Conservation (phyloP, 2,113 vertebrate species). For the Glaucidium brasilianum region DNA sequence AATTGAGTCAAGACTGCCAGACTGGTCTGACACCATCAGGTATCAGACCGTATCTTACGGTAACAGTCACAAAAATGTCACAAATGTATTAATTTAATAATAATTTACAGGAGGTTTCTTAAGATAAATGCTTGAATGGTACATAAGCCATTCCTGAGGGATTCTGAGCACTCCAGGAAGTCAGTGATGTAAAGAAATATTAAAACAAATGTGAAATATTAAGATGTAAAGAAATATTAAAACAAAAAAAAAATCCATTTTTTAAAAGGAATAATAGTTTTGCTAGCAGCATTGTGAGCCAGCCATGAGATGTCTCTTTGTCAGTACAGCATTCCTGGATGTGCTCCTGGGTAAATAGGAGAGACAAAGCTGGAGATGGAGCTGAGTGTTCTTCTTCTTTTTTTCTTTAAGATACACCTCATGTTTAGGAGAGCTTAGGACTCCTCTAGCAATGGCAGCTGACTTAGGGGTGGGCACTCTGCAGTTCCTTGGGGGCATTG, state of each 20-base stretch:
- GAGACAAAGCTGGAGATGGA: neutral
- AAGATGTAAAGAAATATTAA: neutral
- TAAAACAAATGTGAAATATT: neutral
- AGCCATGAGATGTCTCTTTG: neutral
- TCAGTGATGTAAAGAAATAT: neutral
- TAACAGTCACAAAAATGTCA: neutral
- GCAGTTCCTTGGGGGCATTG: neutral
- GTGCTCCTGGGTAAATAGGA: neutral
- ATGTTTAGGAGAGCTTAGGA: neutral
- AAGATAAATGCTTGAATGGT: neutral
- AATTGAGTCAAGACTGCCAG: neutral
- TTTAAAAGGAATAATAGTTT: neutral
- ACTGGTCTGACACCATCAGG: neutral
- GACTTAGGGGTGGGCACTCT: neutral
- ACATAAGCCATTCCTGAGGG: rapidly evolving
- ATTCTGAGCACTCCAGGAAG: neutral
- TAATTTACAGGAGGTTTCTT: neutral
- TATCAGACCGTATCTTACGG: neutral
- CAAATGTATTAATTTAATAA: neutral
- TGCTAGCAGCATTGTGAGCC: neutral
- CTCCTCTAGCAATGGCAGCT: neutral
- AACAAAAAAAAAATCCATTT: neutral
- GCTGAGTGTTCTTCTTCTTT: neutral
- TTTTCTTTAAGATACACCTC: neutral
- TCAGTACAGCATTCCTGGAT: neutral